These are phyloP conservation scores for Cirrhinus mrigala DNA, from an alignment of 2,797 vertebrate species.

Conservation along the genomic window DNA sequence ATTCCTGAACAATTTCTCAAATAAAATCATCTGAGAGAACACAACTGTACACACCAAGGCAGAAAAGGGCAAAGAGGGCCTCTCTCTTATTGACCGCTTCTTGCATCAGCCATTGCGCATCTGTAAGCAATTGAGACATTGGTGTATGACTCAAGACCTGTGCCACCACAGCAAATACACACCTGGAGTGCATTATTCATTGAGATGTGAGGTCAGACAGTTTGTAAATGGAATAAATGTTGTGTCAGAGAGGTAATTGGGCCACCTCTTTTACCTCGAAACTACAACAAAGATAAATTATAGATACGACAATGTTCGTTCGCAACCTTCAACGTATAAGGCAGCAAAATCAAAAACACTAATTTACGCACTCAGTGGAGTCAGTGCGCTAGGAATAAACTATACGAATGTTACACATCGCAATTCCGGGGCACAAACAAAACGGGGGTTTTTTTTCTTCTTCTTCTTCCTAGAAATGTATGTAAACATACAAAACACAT, in stretches of 20 bases:
- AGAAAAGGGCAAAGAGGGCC: constrained; percentile 27
- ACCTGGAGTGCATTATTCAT: constrained; percentile 56
- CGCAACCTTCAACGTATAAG: neutral
- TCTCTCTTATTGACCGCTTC: constrained; percentile 45
- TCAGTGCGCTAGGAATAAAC: neutral
- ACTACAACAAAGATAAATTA: constrained; percentile 65
- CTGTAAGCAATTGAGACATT: constrained; percentile 39
- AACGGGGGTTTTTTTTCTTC: neutral
- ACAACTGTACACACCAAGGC: neutral
- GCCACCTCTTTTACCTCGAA: constrained; percentile 45
- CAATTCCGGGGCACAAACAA: neutral
- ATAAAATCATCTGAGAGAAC: constrained; percentile 5
- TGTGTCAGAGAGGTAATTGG: constrained; percentile 62
- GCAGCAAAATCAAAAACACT: constrained; percentile 21
- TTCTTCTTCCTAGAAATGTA: neutral
- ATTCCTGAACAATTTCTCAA: constrained; percentile 35
- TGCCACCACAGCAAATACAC: constrained; percentile 48
- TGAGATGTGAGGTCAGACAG: constrained; percentile 46
- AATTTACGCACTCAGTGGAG: neutral
- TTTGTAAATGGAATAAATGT: constrained; percentile 60
- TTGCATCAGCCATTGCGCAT: constrained; percentile 40
- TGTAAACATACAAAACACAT: constrained; percentile 53
- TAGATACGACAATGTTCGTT: neutral
- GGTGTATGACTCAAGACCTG: constrained; percentile 48
- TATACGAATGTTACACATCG: neutral